Percentiles rank a stretch among this genome's conserved stretches.
Evolutionary conservation across 2,113 vertebrate genomes (phyloP).

Genomic region (Canis aureus): DNA sequence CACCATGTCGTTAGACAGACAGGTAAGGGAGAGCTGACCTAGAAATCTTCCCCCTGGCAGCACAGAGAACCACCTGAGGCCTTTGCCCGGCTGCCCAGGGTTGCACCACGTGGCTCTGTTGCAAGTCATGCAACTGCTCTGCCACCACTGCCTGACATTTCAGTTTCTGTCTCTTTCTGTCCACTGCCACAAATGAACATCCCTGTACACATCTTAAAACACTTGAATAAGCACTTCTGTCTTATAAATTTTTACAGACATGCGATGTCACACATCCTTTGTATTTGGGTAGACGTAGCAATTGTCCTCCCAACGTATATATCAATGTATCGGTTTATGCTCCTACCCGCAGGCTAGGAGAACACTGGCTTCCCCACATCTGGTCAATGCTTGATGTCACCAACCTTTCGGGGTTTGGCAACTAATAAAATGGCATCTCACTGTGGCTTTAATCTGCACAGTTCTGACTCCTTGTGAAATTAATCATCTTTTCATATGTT

Average conservation of each 20-base stretch:
- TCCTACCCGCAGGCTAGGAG: not conserved
- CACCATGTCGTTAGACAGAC: fast-evolving
- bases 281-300: not conserved
- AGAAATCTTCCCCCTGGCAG: not conserved
- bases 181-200: not conserved
- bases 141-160: not conserved
- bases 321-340: not conserved
- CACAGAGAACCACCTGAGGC: not conserved
- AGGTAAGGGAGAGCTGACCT: not conserved
- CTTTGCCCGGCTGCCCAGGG: not conserved
- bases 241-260: not conserved
- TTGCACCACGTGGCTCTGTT: fast-evolving
- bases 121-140: not conserved
- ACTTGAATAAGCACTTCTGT: not conserved
- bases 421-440: not conserved
- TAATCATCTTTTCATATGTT: not conserved
- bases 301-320: not conserved
- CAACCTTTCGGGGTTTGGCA: not conserved
- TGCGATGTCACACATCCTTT: not conserved
- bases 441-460: not conserved
- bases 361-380: not conserved
- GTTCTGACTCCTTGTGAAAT: not conserved
- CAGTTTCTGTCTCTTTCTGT: not conserved
- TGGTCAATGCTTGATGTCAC: not conserved
- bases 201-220: not conserved